Evolutionary conservation across 2,113 vertebrate species (phyloP).

Genomic region (Charadrius vociferus): DNA sequence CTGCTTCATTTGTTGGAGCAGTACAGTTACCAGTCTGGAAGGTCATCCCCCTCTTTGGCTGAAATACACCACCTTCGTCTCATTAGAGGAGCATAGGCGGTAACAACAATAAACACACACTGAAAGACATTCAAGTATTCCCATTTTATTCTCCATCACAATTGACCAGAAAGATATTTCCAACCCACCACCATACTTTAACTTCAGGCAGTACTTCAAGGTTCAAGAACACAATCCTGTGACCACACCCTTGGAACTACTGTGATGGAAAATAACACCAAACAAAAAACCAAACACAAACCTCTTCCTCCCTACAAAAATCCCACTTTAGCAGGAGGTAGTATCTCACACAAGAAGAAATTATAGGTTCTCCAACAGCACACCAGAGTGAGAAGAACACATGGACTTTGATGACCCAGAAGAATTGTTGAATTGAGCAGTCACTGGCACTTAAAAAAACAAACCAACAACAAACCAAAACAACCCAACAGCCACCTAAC

Average conservation of each 20-base stretch:
- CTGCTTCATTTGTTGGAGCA: not conserved
- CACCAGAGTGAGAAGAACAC: not conserved
- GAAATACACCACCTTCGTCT: not conserved
- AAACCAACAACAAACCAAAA: not conserved
- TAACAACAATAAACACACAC: not conserved
- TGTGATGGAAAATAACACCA: not conserved
- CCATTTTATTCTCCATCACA: not conserved
- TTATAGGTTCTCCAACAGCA: rapidly evolving
- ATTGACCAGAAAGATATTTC: not conserved
- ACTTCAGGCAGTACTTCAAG: not conserved
- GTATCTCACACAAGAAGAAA: not conserved
- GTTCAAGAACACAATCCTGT: not conserved
- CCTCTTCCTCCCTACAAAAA: not conserved
- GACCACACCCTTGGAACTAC: not conserved
- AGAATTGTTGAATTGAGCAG: not conserved
- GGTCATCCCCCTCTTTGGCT: not conserved
- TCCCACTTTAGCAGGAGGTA: not conserved
- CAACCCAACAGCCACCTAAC: not conserved
- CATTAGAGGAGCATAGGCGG: not conserved
- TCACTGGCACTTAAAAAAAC: rapidly evolving
- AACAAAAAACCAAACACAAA: not conserved
- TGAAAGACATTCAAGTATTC: not conserved
- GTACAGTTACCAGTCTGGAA: not conserved
- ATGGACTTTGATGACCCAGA: not conserved
- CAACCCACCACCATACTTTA: not conserved